phyloP scores from a whole-genome alignment of 2,888 invertebrate genomes.

The Mactromeris polynyma region DNA sequence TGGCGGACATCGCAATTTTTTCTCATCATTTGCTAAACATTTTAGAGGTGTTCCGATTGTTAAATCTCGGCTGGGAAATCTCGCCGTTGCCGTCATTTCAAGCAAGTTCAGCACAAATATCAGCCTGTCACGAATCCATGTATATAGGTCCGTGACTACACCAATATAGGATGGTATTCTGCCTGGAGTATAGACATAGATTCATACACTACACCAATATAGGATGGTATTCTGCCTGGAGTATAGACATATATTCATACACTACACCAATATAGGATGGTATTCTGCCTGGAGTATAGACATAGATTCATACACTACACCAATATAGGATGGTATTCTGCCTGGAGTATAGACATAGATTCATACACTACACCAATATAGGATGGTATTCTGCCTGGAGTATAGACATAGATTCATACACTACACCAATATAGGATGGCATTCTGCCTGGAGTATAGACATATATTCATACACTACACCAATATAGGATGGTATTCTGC shows the following conservation, averaged over 20 bases:
- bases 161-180: too few relatives aligned
- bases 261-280: background rate
- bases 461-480: background rate
- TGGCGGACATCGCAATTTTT: too few relatives aligned
- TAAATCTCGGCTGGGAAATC: too few relatives aligned
- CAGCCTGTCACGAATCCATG: too few relatives aligned
- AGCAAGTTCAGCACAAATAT: too few relatives aligned
- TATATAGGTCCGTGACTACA: too few relatives aligned
- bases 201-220: background rate
- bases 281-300: background rate
- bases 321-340: background rate
- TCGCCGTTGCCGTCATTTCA: too few relatives aligned
- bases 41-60: too few relatives aligned
- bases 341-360: background rate
- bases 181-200: background rate
- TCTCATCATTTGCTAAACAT: too few relatives aligned
- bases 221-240: background rate
- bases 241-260: background rate
- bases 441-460: background rate
- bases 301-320: background rate
- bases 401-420: background rate
- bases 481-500: background rate
- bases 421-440: too few relatives aligned
- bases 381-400: background rate
- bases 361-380: background rate